Conservation (phyloP, 2,888 invertebrate species). For the Drosophila antonietae region DNA sequence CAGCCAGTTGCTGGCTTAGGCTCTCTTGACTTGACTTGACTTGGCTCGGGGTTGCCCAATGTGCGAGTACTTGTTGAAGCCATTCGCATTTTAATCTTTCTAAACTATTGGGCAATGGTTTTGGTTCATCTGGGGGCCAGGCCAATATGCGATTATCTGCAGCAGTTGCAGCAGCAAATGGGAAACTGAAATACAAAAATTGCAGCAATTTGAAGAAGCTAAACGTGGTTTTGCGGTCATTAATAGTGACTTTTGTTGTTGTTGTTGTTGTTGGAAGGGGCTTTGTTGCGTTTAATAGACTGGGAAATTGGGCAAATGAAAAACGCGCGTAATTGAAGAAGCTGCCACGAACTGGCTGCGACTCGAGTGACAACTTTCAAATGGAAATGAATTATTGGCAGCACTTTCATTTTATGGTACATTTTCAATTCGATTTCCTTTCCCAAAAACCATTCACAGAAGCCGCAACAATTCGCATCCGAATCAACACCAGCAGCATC, state of each 20-base stretch:
- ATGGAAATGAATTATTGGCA: constrained; percentile 66
- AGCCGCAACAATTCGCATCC: constrained; percentile 16
- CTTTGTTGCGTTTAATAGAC: constrained; percentile 44
- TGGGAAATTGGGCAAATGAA: constrained; percentile 39
- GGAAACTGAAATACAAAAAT: constrained; percentile 53
- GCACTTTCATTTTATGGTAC: constrained; percentile 65
- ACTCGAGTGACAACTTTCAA: constrained; percentile 73
- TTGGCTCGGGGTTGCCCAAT: constrained; percentile 53
- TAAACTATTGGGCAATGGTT: constrained; percentile 73
- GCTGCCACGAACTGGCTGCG: constrained; percentile 15
- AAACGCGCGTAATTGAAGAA: constrained; percentile 64
- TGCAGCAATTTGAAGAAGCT: constrained; percentile 65
- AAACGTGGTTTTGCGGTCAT: constrained; percentile 54
- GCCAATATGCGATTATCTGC: constrained; percentile 60
- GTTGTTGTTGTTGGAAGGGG: constrained; percentile 16
- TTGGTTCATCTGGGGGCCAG: constrained; percentile 40
- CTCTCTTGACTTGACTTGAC: constrained; percentile 38
- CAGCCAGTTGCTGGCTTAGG: constrained; percentile 15
- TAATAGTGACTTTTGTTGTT: constrained; percentile 8
- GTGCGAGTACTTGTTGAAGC: constrained; percentile 37
- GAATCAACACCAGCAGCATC: not conserved
- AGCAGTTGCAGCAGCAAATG: constrained; percentile 19
- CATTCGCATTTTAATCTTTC: constrained; percentile 74
- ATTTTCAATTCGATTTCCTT: constrained; percentile 71
- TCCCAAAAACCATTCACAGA: constrained; percentile 35